Percentiles rank a stretch among this genome's conserved stretches.
These are phyloP conservation scores for Zelleria hepariella DNA, from an alignment of 2,888 invertebrate genomes.

Conservation along the genomic window DNA sequence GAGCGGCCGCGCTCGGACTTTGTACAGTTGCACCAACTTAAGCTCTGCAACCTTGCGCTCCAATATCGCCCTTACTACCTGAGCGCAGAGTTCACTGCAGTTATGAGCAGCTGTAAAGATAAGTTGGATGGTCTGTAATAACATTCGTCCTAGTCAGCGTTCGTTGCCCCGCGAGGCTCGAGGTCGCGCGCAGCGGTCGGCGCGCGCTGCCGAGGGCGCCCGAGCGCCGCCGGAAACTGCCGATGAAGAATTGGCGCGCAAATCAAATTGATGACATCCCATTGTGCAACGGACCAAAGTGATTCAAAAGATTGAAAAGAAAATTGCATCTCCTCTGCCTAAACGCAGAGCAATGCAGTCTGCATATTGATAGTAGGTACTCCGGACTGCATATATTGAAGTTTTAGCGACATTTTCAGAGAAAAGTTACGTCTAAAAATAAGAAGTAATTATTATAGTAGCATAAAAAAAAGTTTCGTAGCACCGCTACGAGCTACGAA, in stretches of 20 bases:
- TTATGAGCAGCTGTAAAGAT: not conserved
- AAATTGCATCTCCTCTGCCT: not conserved
- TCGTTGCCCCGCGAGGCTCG: slow-evolving; percentile 60
- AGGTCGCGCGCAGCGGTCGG: slow-evolving; percentile 43
- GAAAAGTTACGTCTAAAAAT: too few relatives aligned
- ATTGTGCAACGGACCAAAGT: not conserved
- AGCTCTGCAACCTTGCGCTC: not conserved
- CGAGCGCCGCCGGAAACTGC: slow-evolving; percentile 46
- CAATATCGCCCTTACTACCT: not conserved
- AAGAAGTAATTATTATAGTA: too few relatives aligned
- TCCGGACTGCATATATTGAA: too few relatives aligned
- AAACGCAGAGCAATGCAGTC: not conserved
- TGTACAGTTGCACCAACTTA: slow-evolving; percentile 29
- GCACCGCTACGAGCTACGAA: slow-evolving; percentile 1
- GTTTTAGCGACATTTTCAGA: too few relatives aligned
- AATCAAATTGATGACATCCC: not conserved
- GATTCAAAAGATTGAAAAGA: not conserved
- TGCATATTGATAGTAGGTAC: too few relatives aligned
- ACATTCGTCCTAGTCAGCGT: slow-evolving; percentile 70
- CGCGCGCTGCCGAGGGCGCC: slow-evolving; percentile 24
- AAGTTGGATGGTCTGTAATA: slow-evolving; percentile 19
- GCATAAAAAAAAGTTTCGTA: too few relatives aligned
- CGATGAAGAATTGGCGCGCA: not conserved
- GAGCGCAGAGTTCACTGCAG: not conserved
- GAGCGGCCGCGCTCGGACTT: slow-evolving; percentile 65